Base-by-base conservation (phyloP, 2,888 invertebrate genomes). In the Abrostola tripartita region DNA sequence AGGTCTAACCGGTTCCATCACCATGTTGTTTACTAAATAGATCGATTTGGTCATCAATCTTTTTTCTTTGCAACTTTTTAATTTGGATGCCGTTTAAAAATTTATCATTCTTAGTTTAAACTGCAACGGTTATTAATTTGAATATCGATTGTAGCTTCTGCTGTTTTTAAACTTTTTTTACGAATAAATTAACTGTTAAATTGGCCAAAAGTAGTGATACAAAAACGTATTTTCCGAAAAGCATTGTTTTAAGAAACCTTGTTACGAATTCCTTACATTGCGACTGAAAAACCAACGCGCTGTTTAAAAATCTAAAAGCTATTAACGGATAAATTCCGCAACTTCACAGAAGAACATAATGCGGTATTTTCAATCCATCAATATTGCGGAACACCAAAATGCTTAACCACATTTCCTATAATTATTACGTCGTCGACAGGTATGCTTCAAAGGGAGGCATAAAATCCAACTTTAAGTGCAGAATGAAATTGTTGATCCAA, bases 1-100 rank as follows among this genome's bases (percentile, higher is more conserved):
- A 58, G 38, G 47, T 37, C n/a, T n/a, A 35, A 69, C 76, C 64
- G 57, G 76, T 72, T 65, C 8, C 11, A 42, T 61, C 11, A 58
- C 61, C 35, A 62, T 74, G 52, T 54, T 54, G 11, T 53, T 65
- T 41, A 42, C 36, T 41, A 57, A 61, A 65, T 35, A 60, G 14
- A 57, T 70, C 36, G 12, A 53, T 70, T 74, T 51, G 24, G 37
- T 40, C 60, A 56, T 61, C 53, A 35, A 70, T 66, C 50, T 69
- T 40, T 57, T 38, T 61, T 58, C 56, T 36, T 35, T 42, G 47
- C 9, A 9, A 38, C 51, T 50, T 50, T 44, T 40, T 40, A 52
- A 54, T 49, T 51, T 49, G 38, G n/a, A 44, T 36, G 42, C n/a
- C 41, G n/a, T 9, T 6, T 52, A 12, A 42, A 52, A 14, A 54